A percentile compares a stretch with the other conserved stretches of the same genome.
phyloP scores from a whole-genome alignment of 2,888 invertebrate genomes.

The Pseudococcus jackbeardsleyi region DNA sequence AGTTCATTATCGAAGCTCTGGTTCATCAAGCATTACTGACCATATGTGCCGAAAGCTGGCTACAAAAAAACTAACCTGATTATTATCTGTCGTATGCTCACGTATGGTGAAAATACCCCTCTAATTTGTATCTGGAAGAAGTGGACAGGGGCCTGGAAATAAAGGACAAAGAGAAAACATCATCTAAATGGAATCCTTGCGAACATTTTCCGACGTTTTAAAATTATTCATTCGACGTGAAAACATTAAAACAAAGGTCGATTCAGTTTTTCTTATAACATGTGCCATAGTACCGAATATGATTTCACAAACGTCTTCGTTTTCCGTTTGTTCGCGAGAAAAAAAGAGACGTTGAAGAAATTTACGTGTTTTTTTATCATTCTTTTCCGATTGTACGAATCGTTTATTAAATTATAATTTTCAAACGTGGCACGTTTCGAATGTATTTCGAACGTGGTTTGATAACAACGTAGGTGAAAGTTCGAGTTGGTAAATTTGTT shows the following conservation, averaged over 20 bases:
- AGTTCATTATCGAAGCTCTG: not conserved
- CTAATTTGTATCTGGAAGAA: conserved; percentile 51
- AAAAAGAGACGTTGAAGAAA: not conserved
- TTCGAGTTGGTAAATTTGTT: not conserved
- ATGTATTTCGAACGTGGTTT: conserved; percentile 10
- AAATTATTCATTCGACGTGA: conserved; percentile 29
- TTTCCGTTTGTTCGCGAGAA: not conserved
- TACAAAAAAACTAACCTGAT: conserved; percentile 48
- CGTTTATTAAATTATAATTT: conserved; percentile 33
- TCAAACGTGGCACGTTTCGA: conserved; percentile 27
- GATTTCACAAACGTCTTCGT: conserved; percentile 11
- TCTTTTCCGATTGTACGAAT: not conserved
- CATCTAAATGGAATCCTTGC: conserved; percentile 26
- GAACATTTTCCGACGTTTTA: conserved; percentile 21
- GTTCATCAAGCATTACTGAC: not conserved
- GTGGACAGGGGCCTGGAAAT: conserved; percentile 52
- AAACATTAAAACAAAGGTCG: not conserved
- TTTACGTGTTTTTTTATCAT: not conserved
- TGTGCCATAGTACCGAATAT: not conserved
- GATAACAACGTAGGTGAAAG: not conserved
- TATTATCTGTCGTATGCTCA: conserved; percentile 19
- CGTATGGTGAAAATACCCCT: conserved; percentile 15
- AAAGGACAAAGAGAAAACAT: conserved; percentile 36
- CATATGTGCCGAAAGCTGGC: not conserved
- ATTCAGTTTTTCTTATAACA: not conserved